Evolutionary conservation across 2,797 vertebrate species (phyloP).

Genomic region (Ciconia nigra): DNA sequence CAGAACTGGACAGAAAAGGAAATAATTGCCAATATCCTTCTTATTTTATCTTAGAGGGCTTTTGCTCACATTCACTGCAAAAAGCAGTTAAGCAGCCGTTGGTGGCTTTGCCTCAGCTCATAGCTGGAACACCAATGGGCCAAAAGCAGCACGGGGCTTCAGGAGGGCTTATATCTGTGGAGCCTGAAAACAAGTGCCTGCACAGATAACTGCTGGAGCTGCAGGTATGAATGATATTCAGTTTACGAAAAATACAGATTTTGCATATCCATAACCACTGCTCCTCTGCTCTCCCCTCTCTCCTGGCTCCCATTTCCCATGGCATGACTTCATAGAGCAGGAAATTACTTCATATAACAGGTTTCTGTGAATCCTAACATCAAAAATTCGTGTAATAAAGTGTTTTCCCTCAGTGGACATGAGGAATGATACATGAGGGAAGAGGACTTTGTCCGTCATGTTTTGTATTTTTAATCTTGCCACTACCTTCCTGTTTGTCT

Average conservation of each 20-base stretch:
- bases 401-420: neutral
- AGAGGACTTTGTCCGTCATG: neutral
- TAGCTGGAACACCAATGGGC: neutral
- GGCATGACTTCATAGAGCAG: neutral
- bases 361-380: neutral
- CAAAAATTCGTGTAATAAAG: neutral
- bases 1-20: neutral
- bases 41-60: neutral
- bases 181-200: neutral
- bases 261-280: neutral
- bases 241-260: neutral
- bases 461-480: neutral
- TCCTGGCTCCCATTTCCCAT: neutral
- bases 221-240: neutral
- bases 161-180: neutral
- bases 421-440: neutral
- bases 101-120: neutral
- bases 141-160: neutral
- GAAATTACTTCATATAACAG: neutral
- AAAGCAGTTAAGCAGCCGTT: neutral
- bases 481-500: conserved; percentile 10
- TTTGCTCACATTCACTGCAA: neutral
- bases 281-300: neutral
- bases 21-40: neutral
- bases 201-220: neutral